phyloP scores from a whole-genome alignment of 1,140 invertebrate genomes.

The Teleopsis dalmanni region DNA sequence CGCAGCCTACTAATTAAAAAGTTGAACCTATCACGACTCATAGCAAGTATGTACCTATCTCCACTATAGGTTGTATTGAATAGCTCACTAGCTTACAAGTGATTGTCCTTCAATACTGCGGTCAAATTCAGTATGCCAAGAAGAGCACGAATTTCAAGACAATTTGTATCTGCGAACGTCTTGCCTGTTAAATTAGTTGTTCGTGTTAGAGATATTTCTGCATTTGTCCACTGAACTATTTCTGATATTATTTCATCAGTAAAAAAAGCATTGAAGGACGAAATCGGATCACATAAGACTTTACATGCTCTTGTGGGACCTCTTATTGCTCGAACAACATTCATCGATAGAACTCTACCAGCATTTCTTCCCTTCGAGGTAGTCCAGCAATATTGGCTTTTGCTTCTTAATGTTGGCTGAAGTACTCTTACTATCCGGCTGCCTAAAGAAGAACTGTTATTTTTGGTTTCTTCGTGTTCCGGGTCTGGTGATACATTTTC shows the following conservation, averaged over 20 bases:
- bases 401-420: background rate
- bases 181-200: background rate
- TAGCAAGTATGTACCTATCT: background rate
- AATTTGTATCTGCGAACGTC: background rate
- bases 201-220: background rate
- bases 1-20: background rate
- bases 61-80: background rate
- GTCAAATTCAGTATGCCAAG: conserved; percentile 1
- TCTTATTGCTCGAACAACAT: background rate
- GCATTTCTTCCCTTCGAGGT: background rate
- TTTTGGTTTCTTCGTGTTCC: background rate
- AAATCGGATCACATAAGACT: background rate
- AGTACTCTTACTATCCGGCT: background rate
- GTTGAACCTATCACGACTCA: conserved; percentile 4
- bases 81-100: conserved; percentile 3
- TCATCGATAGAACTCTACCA: conserved; percentile 1
- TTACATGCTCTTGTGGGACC: background rate
- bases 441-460: background rate
- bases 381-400: too few relatives aligned
- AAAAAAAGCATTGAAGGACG: background rate
- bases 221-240: conserved; percentile 3
- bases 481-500: background rate
- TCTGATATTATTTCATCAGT: background rate
- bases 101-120: conserved; percentile 1
- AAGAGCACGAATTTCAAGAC: background rate